A percentile compares a stretch with the other conserved stretches of the same genome.
These are phyloP conservation scores for Pipistrellus kuhlii DNA, from an alignment of 2,797 vertebrate genomes.

Conservation along the genomic window DNA sequence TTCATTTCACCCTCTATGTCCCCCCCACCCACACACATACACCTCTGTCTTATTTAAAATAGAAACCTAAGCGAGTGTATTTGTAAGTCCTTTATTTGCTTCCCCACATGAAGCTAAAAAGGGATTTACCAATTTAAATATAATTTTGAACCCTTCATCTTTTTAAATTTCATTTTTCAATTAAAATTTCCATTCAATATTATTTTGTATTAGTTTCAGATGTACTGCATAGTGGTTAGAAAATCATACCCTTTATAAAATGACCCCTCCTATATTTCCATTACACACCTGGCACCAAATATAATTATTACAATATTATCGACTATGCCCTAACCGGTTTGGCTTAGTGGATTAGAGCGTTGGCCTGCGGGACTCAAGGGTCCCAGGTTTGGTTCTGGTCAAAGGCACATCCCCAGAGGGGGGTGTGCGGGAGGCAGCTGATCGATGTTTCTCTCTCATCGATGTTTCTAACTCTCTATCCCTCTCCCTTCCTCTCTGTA, in stretches of 20 bases:
- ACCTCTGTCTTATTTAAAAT: conserved; percentile 29
- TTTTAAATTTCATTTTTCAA: background rate
- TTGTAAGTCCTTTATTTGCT: background rate
- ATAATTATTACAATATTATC: background rate
- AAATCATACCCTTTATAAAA: background rate
- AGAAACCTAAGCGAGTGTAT: background rate
- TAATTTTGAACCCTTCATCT: background rate
- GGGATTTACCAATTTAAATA: background rate
- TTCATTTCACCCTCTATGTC: background rate
- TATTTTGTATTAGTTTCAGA: background rate
- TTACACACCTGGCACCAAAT: background rate
- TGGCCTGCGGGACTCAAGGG: no score
- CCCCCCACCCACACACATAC: background rate
- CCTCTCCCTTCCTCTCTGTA: no score
- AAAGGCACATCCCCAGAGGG: no score
- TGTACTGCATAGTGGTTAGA: background rate
- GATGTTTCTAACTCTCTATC: no score
- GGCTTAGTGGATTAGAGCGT: no score
- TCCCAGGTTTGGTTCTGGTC: no score
- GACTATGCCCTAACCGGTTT: background rate
- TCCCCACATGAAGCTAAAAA: background rate
- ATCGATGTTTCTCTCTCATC: no score
- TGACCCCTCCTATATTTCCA: background rate
- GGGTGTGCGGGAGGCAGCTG: no score
- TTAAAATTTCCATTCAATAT: background rate